Percentiles rank a stretch among this genome's conserved stretches.
Evolutionary conservation across 2,797 vertebrate genomes (phyloP).

Genomic region (Pipistrellus nathusii): DNA sequence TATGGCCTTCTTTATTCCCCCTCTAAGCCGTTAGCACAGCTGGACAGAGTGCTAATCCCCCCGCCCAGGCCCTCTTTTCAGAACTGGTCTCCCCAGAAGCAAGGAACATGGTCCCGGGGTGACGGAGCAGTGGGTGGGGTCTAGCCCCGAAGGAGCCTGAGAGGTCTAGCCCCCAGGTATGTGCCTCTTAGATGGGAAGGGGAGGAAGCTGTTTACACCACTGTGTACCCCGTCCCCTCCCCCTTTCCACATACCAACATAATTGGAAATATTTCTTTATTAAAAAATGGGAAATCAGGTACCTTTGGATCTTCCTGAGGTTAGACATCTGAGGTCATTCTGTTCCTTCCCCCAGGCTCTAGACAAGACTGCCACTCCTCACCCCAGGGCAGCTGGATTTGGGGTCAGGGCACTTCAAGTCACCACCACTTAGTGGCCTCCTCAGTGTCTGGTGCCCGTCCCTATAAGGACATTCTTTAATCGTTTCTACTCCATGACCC

Average conservation of each 20-base stretch:
- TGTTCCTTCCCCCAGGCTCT: not conserved
- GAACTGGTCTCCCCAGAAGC: not conserved
- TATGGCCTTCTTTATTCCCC: slow-evolving; percentile 8
- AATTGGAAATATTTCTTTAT: not conserved
- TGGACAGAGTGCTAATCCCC: not conserved
- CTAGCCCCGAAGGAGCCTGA: not conserved
- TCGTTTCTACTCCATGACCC: not conserved
- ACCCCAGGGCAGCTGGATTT: not conserved
- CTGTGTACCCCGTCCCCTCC: not conserved
- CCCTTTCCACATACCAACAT: not conserved
- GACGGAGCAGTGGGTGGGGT: not conserved
- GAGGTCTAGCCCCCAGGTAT: not conserved
- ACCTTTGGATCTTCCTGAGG: not conserved
- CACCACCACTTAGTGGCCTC: not conserved
- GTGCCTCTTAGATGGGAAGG: not conserved
- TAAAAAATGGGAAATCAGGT: not conserved
- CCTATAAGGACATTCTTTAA: not conserved
- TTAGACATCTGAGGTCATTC: not conserved
- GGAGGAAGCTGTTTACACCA: not conserved
- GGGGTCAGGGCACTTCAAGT: not conserved
- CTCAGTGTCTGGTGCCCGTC: not conserved
- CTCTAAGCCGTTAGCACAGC: slow-evolving; percentile 39
- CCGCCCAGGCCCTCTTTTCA: not conserved
- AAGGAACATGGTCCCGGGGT: not conserved
- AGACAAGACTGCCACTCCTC: not conserved